These are phyloP conservation scores for Camponotus vicinus DNA, from an alignment of 1,140 invertebrate genomes.

Conservation along the genomic window DNA sequence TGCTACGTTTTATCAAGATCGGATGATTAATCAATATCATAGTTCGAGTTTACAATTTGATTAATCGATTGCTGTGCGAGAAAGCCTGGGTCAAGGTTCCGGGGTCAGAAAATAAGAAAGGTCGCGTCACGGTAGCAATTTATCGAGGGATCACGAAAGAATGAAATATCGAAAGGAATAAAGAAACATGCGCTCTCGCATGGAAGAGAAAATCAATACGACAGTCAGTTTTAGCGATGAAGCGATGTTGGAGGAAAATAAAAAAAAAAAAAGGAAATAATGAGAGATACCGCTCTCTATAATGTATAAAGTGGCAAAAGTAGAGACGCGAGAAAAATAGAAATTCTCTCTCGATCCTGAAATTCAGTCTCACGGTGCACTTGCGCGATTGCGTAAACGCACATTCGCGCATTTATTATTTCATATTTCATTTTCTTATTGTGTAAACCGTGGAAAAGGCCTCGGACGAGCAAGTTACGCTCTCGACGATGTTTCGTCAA, in stretches of 20 bases:
- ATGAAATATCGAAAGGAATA: slow-evolving; percentile 59
- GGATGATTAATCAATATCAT: slow-evolving; percentile 75
- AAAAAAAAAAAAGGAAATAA: not conserved
- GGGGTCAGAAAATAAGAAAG: slow-evolving; percentile 77
- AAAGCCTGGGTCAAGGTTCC: slow-evolving; percentile 80
- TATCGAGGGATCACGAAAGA: slow-evolving; percentile 64
- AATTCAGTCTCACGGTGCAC: slow-evolving; percentile 22
- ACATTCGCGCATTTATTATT: slow-evolving; percentile 61
- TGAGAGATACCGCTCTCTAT: not conserved
- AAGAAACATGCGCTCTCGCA: slow-evolving; percentile 53
- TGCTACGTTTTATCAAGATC: slow-evolving; percentile 52
- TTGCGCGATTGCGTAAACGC: slow-evolving; percentile 49
- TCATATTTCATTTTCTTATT: slow-evolving; percentile 67
- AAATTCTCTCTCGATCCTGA: slow-evolving; percentile 29
- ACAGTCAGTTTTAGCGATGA: not conserved
- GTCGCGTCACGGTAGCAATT: slow-evolving; percentile 68
- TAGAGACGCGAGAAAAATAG: slow-evolving; percentile 1
- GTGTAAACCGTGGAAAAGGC: slow-evolving; percentile 59
- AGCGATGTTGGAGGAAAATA: not conserved
- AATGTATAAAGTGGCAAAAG: not conserved
- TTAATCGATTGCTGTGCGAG: slow-evolving; percentile 74
- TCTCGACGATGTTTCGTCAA: slow-evolving; percentile 15
- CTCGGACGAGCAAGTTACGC: slow-evolving; percentile 35
- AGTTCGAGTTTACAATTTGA: slow-evolving; percentile 71
- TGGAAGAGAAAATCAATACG: slow-evolving; percentile 53